phyloP scores from a whole-genome alignment of 2,797 vertebrate genomes.

The Podargus strigoides region DNA sequence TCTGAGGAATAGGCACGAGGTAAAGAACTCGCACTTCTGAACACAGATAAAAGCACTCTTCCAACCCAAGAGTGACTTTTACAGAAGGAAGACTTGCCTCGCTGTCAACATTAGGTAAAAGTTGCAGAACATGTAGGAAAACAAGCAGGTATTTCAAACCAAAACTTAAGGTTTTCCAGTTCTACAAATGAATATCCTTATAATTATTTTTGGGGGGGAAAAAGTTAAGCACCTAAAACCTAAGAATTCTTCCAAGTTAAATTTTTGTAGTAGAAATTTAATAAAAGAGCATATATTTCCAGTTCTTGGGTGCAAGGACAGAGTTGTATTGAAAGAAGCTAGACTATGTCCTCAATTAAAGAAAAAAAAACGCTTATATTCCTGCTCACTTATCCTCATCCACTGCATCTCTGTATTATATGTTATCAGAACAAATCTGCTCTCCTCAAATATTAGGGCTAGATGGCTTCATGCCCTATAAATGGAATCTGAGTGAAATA shows the following conservation, averaged over 20 bases:
- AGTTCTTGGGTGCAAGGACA: neutral
- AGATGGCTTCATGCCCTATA: neutral
- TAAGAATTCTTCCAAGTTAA: neutral
- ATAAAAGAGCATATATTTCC: neutral
- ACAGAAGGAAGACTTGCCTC: neutral
- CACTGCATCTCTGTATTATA: neutral
- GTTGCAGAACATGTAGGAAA: neutral
- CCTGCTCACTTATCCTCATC: neutral
- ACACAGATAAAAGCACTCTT: neutral
- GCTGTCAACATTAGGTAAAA: fast-evolving
- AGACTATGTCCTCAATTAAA: neutral
- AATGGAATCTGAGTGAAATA: neutral
- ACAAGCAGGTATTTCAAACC: neutral
- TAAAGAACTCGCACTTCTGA: neutral
- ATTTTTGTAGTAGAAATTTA: neutral
- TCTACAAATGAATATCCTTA: neutral
- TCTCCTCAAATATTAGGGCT: neutral
- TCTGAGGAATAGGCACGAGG: neutral
- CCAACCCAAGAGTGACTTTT: neutral
- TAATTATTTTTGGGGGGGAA: too few relatives aligned
- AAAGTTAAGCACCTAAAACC: neutral
- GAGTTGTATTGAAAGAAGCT: neutral
- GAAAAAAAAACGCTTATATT: neutral
- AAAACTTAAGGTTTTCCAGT: neutral
- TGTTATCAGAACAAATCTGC: neutral